Evolutionary conservation across 2,797 vertebrate genomes (phyloP).

Genomic region (Coracias cyanogaster): DNA sequence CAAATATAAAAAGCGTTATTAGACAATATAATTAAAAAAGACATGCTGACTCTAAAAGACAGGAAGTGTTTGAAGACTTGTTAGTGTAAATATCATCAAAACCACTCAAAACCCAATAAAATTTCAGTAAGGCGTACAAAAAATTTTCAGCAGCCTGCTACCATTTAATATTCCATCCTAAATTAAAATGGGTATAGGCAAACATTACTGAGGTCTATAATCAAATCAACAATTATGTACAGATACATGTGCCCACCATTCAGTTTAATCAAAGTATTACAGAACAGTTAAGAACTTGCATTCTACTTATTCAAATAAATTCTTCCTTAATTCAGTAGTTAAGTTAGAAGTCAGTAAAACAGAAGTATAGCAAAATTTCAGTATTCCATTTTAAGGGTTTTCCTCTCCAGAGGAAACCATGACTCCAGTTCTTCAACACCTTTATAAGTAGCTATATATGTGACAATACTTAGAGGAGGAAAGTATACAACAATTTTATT

Average conservation of each 20-base stretch:
- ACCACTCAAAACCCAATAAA: background rate
- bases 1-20: conserved; percentile 34
- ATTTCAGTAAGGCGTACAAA: background rate
- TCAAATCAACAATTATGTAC: background rate
- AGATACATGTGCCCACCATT: background rate
- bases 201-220: background rate
- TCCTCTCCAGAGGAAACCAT: background rate
- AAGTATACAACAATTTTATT: background rate
- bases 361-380: background rate
- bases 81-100: background rate
- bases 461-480: background rate
- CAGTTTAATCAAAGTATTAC: background rate
- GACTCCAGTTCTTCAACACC: background rate
- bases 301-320: background rate
- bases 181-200: background rate
- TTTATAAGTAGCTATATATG: background rate
- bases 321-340: background rate
- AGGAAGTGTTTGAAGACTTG: background rate
- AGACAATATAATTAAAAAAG: background rate
- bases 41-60: background rate
- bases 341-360: background rate
- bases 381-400: background rate
- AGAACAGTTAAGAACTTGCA: background rate
- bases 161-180: background rate
- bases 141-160: background rate